Percentiles rank a stretch among this genome's conserved stretches.
Evolutionary conservation across 2,888 invertebrate species (phyloP).

Genomic region (Dryobota labecula): DNA sequence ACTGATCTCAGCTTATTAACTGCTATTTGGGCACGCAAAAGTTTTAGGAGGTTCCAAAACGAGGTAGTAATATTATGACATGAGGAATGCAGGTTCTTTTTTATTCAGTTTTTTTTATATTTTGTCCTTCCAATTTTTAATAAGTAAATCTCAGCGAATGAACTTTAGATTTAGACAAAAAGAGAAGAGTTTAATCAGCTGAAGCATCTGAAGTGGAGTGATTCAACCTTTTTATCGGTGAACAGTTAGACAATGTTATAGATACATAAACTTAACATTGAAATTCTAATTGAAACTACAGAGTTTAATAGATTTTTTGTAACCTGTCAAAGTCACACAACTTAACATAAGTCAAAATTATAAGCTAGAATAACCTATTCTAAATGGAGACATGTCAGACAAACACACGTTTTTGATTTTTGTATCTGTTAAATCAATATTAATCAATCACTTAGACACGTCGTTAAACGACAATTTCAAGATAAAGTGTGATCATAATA

Average conservation of each 20-base stretch:
- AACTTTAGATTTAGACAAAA: conserved; percentile 37
- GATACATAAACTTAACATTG: not conserved
- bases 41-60: conserved; percentile 8
- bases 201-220: conserved; percentile 35
- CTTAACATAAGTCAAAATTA: conserved; percentile 6
- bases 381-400: not conserved
- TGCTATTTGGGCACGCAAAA: conserved; percentile 19
- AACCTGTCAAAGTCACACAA: not conserved
- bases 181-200: conserved; percentile 25
- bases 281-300: conserved; percentile 15
- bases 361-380: not conserved
- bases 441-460: conserved; percentile 11
- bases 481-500: not conserved
- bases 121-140: conserved; percentile 6
- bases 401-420: not conserved
- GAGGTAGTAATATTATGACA: not conserved
- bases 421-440: not conserved
- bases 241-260: conserved; percentile 32
- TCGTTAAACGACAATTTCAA: conserved; percentile 15
- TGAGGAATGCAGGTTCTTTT: conserved; percentile 2
- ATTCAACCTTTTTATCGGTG: conserved; percentile 14
- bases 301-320: conserved; percentile 4
- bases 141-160: conserved; percentile 26
- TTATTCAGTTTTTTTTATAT: not conserved
- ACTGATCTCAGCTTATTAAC: conserved; percentile 28